A percentile compares a stretch with the other conserved stretches of the same genome.
phyloP scores from a whole-genome alignment of 2,797 vertebrate species.

The Enteromius argenteus region DNA sequence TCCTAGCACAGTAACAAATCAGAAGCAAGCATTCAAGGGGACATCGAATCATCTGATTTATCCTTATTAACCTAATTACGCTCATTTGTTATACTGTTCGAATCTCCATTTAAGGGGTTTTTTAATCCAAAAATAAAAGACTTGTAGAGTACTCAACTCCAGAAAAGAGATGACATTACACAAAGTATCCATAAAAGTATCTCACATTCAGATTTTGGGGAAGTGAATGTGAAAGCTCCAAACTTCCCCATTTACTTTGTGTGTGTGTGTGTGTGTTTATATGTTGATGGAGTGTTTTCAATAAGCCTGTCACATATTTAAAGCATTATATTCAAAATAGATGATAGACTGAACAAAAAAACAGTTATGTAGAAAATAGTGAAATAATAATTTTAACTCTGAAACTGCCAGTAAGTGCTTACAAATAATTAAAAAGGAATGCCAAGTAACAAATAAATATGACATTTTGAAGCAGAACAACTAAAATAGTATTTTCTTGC shows the following conservation, averaged over 20 bases:
- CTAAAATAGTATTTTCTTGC: not conserved
- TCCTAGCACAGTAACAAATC: not conserved
- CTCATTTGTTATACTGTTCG: no score
- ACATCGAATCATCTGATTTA: not conserved
- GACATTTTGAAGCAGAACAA: not conserved
- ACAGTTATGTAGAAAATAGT: no score
- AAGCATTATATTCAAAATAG: not conserved
- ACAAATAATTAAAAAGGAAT: not conserved
- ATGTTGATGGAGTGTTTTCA: constrained; percentile 24
- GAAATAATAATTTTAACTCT: no score
- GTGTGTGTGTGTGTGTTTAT: constrained; percentile 38
- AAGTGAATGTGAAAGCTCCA: constrained; percentile 68
- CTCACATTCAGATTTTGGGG: constrained; percentile 59
- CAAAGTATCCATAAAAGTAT: constrained; percentile 45
- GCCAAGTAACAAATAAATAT: not conserved
- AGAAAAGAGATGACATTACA: constrained; percentile 45
- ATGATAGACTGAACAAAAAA: not conserved
- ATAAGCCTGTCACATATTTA: not conserved
- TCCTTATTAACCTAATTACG: not conserved
- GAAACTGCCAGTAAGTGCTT: not conserved
- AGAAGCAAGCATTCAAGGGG: not conserved
- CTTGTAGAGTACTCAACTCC: constrained; percentile 16
- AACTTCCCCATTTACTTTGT: constrained; percentile 62
- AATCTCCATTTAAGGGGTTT: not conserved
- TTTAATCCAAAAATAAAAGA: not conserved